Base-by-base conservation (phyloP, 2,113 vertebrate genomes). In the Nannobrachium achirus region DNA sequence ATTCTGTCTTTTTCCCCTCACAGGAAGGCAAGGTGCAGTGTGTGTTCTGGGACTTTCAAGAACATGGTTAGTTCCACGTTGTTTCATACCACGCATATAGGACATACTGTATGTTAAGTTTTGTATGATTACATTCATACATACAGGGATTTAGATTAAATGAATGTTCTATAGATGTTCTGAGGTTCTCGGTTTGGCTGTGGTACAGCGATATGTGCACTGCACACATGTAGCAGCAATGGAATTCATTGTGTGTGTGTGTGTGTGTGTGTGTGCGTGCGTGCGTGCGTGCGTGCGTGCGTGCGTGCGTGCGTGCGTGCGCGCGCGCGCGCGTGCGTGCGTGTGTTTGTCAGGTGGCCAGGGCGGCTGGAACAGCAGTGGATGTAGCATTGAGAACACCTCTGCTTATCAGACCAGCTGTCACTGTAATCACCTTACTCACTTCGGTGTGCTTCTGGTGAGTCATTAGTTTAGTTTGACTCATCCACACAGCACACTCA, bases 391-490 rank as follows among this genome's bases (percentile, higher is more conserved):
- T 11, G 66, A 66, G 39, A 84, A 63, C 70, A 92, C 88, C 64
- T 92, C 92, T 52, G 10, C 70, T 63, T 70, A 92, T 90, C 91
- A 93, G 78, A 97, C 96, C 75, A 89, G 89, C 85, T 98, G 95
- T 85, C 90, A 90, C 74, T 98, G 95, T 89, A 88, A 93, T 84
- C 95, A 97, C 74, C 95, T 98, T 76, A 97, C 96, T 69, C 95
- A 98, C 89, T 98, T 98, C 75, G 95, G 93, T 73, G 90, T 97
- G 66, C 86, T 97, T 48, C 73, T 97, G 93, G 96, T 98, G 89
- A 95, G 94, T 91, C 83, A 19, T 4, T 18, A 8, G 3, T 51
- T 4, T 18, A 8, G 3, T 51, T 7, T 46, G 63, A 10, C 55
- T 55, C 6, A 5, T 33, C 6, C 13, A 45, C 4, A 8, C 10